A percentile compares a stretch with the other conserved stretches of the same genome.
Evolutionary conservation across 2,888 invertebrate genomes (phyloP).

Genomic region (Lingula anatina): DNA sequence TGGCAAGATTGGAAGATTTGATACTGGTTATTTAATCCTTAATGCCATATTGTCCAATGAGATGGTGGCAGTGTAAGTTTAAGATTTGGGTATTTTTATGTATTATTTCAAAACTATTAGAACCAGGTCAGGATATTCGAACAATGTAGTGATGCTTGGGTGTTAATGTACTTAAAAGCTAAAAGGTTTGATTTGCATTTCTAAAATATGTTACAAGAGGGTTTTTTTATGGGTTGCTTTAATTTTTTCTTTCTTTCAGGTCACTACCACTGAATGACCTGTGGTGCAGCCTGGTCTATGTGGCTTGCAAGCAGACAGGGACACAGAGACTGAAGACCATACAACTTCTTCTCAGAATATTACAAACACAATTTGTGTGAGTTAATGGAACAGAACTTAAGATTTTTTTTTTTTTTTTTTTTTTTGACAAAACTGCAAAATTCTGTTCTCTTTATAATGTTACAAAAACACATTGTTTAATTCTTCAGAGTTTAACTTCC

Average conservation of each 20-base stretch:
- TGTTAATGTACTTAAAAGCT: too few species aligned
- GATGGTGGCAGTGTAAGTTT: conserved; percentile 27
- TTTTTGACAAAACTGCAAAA: too few species aligned
- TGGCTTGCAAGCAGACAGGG: conserved; percentile 45
- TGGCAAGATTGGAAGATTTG: conserved; percentile 43
- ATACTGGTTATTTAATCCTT: conserved; percentile 46
- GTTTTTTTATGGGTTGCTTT: not conserved
- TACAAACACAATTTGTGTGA: conserved; percentile 27
- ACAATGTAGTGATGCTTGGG: too few species aligned
- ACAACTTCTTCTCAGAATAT: conserved; percentile 37
- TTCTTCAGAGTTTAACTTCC: conserved; percentile 7
- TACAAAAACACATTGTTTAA: not conserved
- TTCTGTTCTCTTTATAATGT: too few species aligned
- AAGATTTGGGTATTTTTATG: too few species aligned
- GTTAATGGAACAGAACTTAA: too few species aligned
- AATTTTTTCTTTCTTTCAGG: conserved; percentile 15
- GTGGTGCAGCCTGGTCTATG: conserved; percentile 43
- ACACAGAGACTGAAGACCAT: conserved; percentile 41
- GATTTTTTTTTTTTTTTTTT: too few species aligned
- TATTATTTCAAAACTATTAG: not conserved
- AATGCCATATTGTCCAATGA: conserved; percentile 31
- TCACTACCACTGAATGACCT: conserved; percentile 35
- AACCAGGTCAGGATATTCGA: not conserved
- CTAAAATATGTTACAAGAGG: not conserved
- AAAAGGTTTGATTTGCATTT: not conserved